These are phyloP conservation scores for Amniataba percoides DNA, from an alignment of 2,797 vertebrate genomes.

Conservation along the genomic window DNA sequence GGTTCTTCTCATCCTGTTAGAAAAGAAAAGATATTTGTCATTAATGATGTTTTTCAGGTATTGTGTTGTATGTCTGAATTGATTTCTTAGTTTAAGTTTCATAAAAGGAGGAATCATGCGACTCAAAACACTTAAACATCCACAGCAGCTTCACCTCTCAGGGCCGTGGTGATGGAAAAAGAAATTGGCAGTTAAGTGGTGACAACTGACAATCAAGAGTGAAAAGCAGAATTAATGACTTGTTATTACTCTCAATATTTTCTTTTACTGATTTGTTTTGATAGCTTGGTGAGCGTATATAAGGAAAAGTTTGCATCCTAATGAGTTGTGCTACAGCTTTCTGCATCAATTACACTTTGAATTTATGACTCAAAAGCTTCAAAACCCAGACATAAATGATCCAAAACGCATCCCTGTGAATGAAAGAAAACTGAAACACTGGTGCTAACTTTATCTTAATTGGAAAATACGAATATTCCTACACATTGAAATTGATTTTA, in stretches of 20 bases:
- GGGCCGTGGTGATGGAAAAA: neutral
- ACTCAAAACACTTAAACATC: neutral
- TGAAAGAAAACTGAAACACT: neutral
- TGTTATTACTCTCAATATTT: no score
- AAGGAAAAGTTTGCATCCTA: neutral
- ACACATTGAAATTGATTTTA: neutral
- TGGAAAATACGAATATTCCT: neutral
- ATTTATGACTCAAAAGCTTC: neutral
- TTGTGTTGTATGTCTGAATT: neutral
- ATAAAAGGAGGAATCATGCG: neutral
- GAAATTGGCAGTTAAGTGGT: neutral
- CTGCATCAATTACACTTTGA: neutral
- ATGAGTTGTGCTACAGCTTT: neutral
- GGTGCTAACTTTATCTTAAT: neutral
- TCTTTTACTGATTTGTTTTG: no score
- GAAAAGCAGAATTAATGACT: no score
- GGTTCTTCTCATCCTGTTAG: conserved; percentile 96
- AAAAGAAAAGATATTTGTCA: conserved; percentile 29
- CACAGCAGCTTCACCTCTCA: neutral
- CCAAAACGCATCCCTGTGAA: neutral
- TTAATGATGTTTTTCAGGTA: neutral
- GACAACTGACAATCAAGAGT: neutral
- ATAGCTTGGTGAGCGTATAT: neutral
- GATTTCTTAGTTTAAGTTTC: conserved; percentile 4
- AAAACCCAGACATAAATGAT: neutral